Conservation (phyloP, 1,140 invertebrate species). For the Melipona quadrifasciata region DNA sequence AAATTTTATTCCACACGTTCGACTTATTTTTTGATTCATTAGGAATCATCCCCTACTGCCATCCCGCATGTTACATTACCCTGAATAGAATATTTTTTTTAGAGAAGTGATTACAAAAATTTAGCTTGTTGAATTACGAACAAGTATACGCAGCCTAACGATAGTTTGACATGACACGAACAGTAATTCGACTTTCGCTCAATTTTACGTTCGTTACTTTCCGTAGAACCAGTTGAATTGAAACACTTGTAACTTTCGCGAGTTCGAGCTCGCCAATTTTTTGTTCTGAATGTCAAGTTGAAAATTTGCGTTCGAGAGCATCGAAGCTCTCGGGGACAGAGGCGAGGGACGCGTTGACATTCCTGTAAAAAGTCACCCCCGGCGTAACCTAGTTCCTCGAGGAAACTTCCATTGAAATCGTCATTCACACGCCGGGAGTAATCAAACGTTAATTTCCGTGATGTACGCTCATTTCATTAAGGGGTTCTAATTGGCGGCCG, state of each 20-base stretch:
- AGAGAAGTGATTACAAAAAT: no score
- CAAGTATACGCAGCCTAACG: no score
- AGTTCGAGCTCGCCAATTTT: background rate
- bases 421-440: background rate
- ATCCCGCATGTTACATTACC: no score
- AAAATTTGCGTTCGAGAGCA: background rate
- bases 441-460: slow-evolving; percentile 34
- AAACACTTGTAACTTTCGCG: background rate
- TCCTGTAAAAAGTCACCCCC: background rate
- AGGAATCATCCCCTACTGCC: no score
- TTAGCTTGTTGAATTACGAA: no score
- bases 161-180: no score
- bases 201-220: background rate
- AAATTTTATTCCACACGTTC: no score
- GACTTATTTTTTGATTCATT: no score
- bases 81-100: no score
- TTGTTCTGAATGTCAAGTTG: background rate
- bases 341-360: background rate
- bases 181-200: background rate
- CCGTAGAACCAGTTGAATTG: no score
- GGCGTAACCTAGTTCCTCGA: background rate
- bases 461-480: slow-evolving; percentile 29
- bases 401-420: background rate
- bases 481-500: slow-evolving; percentile 5
- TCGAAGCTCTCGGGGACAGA: background rate